These are phyloP conservation scores for Pollenia griseotomentosa DNA, from an alignment of 2,888 invertebrate species.

Conservation along the genomic window DNA sequence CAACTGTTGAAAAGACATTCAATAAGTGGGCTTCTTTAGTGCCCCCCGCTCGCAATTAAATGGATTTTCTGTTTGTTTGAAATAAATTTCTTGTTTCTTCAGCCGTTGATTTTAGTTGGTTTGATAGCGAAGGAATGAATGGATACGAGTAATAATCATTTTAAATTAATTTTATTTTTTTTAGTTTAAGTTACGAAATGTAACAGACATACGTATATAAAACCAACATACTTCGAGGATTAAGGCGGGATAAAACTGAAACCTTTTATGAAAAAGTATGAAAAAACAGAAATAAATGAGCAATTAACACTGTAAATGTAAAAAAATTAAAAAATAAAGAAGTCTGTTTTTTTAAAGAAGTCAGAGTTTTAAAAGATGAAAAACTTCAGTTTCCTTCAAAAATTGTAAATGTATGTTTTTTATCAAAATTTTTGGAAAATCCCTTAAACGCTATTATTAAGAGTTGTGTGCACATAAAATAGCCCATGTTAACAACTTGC, in stretches of 20 bases:
- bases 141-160: slow-evolving; percentile 42
- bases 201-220: background rate
- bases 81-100: background rate
- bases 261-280: background rate
- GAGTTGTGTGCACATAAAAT: no score
- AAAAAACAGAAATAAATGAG: slow-evolving; percentile 31
- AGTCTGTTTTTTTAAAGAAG: no score
- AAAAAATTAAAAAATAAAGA: slow-evolving; percentile 6
- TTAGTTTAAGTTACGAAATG: slow-evolving; percentile 28
- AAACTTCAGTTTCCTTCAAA: background rate
- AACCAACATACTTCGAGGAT: background rate
- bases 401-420: no score
- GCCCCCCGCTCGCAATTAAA: background rate
- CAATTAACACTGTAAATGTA: slow-evolving; percentile 50
- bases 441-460: no score
- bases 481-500: no score
- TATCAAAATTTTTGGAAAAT: no score
- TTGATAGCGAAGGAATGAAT: slow-evolving; percentile 31
- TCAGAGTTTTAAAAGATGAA: background rate
- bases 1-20: slow-evolving; percentile 56
- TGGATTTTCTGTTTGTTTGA: background rate
- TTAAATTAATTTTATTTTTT: slow-evolving; percentile 47
- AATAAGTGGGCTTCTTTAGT: slow-evolving; percentile 37
- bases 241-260: background rate
- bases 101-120: slow-evolving; percentile 18